A percentile compares a stretch with the other conserved stretches of the same genome.
phyloP scores from a whole-genome alignment of 1,140 invertebrate species.

The Anthonomus grandis region DNA sequence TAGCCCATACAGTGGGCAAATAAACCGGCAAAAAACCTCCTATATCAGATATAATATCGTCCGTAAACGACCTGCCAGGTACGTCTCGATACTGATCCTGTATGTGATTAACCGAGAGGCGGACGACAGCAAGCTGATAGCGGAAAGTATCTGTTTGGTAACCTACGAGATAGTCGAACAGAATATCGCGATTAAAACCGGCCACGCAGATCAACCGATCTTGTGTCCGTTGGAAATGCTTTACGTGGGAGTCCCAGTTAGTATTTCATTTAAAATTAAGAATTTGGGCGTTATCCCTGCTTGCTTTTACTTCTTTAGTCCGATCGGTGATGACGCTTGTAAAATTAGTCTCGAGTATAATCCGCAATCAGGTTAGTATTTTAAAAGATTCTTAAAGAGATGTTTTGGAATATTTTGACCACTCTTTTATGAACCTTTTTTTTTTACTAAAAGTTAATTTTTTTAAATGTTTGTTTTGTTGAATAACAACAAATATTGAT shows the following conservation, averaged over 20 bases:
- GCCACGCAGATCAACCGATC: constrained; percentile 23
- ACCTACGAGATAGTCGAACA: constrained; percentile 33
- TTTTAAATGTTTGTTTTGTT: constrained; percentile 1
- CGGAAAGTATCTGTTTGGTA: constrained; percentile 29
- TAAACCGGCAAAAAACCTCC: neutral
- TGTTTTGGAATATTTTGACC: no score
- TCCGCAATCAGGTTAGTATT: constrained; percentile 28
- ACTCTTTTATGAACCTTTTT: no score
- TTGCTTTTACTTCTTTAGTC: constrained; percentile 31
- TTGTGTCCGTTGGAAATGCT: constrained; percentile 34
- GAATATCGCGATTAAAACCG: constrained; percentile 29
- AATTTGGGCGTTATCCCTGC: constrained; percentile 30
- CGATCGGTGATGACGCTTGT: constrained; percentile 25
- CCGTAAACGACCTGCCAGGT: constrained; percentile 11
- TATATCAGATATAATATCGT: constrained; percentile 15
- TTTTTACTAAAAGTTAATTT: no score
- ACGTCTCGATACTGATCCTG: constrained; percentile 28
- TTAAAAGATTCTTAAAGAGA: neutral
- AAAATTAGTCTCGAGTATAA: constrained; percentile 24
- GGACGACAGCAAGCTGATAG: constrained; percentile 1
- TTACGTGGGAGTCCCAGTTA: constrained; percentile 23
- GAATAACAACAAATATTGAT: no score
- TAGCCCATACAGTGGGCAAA: constrained; percentile 3
- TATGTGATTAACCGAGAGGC: constrained; percentile 1
- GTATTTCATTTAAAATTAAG: constrained; percentile 29